These are phyloP conservation scores for Priocnemis perturbator DNA, from an alignment of 2,888 invertebrate species.

Conservation along the genomic window DNA sequence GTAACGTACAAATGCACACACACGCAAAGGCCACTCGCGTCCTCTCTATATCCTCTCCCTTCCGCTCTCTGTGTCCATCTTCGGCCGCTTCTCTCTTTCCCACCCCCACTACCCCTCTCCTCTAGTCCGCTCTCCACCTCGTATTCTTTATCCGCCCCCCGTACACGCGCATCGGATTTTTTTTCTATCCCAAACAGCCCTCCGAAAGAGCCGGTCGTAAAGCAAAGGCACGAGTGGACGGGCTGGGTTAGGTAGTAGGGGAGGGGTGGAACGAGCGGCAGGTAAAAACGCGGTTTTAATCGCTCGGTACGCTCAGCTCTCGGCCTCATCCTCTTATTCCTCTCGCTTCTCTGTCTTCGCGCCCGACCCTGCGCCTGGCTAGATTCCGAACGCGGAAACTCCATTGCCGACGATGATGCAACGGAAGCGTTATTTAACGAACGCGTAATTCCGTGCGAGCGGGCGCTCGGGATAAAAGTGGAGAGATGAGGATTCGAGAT, in stretches of 20 bases:
- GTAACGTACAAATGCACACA: slow-evolving; percentile 6
- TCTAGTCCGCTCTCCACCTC: slow-evolving; percentile 11
- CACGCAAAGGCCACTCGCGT: slow-evolving; percentile 3
- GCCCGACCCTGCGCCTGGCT: background rate
- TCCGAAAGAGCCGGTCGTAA: slow-evolving; percentile 28
- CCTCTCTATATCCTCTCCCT: slow-evolving; percentile 9
- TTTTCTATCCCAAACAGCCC: slow-evolving; percentile 16
- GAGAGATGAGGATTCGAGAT: too few species aligned
- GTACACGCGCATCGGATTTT: slow-evolving; percentile 14
- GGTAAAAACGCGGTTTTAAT: slow-evolving; percentile 34
- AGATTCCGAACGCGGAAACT: too few species aligned
- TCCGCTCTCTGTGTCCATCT: slow-evolving; percentile 11
- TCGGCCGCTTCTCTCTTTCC: slow-evolving; percentile 24
- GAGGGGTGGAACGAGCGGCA: slow-evolving; percentile 6
- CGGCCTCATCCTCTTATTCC: too few species aligned
- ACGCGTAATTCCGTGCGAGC: background rate
- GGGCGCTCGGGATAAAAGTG: background rate
- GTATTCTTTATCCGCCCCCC: slow-evolving; percentile 11
- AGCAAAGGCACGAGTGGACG: slow-evolving; percentile 13
- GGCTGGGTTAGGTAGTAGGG: slow-evolving; percentile 1
- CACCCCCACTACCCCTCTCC: slow-evolving; percentile 22
- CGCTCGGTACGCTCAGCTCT: slow-evolving; percentile 13
- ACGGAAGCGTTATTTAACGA: too few species aligned
- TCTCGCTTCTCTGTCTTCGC: background rate
- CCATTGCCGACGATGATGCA: too few species aligned